Evolutionary conservation across 2,888 invertebrate genomes (phyloP), one percentile per base, ranked within the genome.

Genomic region (Lamellibrachia satsuma): DNA sequence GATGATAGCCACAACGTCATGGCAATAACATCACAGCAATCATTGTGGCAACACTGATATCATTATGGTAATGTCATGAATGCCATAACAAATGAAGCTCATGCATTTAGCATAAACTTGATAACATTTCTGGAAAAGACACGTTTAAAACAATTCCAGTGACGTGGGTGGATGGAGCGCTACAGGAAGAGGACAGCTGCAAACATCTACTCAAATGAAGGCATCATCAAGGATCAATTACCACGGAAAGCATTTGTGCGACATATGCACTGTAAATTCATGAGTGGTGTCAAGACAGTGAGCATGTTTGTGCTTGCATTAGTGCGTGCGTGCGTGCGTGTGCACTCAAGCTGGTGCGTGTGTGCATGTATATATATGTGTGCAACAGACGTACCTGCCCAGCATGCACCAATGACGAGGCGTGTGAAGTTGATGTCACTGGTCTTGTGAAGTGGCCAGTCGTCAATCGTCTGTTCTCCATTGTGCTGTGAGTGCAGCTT

Each of bases 391-490:
- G 51, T 96, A 97, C 98, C 98, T 97, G 99, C 99, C 98, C 99
- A 99, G 97, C 99, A 99, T 52, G 99, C 99, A 1, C 99, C 99
- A 0, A 99, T 98, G 0, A 98, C 98, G 90, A 99, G 97, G 7
- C 98, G 99, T 9, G 99, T 99, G 96, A 94, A 95, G 94, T 95
- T 95, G n/a, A 96, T 96, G 91, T 95, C 95, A 95, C 98, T 98
- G 0, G 99, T 98, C 9, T 99, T 98, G 96, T 99, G 99, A 91
- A 99, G 97, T 1, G 99, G 99, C 99, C 99, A 99, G 97, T 99
- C 99, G 96, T 99, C 99, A 96, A 99, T 98, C 93, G 97, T 97
- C 27, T 52, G 55, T 11, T 91, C 55, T 6, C n/a, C 91, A 7
- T 91, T 57, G 91, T 55, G 91, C 91, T 52, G n/a, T 11, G 91